Percentiles rank a stretch among this genome's conserved stretches.
Evolutionary conservation across 92 coral and sea anemone genomes (phyloP).

Genomic region (Parazoanthus darwini): DNA sequence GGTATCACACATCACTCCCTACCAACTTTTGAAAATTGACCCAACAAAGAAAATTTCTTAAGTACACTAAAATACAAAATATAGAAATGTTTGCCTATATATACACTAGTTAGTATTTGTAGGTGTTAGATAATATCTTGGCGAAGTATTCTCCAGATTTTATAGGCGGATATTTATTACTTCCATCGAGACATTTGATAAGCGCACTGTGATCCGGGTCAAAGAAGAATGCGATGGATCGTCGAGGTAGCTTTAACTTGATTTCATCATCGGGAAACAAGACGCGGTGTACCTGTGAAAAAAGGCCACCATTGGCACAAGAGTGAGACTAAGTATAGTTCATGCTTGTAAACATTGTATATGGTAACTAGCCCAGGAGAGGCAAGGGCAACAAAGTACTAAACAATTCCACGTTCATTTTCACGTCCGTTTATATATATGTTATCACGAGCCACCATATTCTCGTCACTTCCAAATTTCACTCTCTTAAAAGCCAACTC

Average conservation of each 20-base stretch:
- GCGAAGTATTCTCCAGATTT: constrained; percentile 38
- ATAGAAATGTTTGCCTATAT: no score
- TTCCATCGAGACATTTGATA: constrained; percentile 52
- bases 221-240: constrained; percentile 53
- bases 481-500: no score
- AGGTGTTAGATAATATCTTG: constrained; percentile 3
- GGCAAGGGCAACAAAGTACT: no score
- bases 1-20: no score
- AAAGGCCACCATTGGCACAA: background rate
- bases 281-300: constrained; percentile 51
- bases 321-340: no score
- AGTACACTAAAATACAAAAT: no score
- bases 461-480: no score
- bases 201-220: constrained; percentile 39
- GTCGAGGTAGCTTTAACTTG: constrained; percentile 35
- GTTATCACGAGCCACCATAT: no score
- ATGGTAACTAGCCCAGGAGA: no score
- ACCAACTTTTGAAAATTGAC: background rate
- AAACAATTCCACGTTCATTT: no score
- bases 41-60: background rate
- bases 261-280: constrained; percentile 43
- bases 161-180: constrained; percentile 46
- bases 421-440: no score
- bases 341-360: no score
- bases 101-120: constrained; percentile 10